These are phyloP conservation scores for Trematomus loennbergii DNA, from an alignment of 2,113 vertebrate genomes.

Conservation along the genomic window DNA sequence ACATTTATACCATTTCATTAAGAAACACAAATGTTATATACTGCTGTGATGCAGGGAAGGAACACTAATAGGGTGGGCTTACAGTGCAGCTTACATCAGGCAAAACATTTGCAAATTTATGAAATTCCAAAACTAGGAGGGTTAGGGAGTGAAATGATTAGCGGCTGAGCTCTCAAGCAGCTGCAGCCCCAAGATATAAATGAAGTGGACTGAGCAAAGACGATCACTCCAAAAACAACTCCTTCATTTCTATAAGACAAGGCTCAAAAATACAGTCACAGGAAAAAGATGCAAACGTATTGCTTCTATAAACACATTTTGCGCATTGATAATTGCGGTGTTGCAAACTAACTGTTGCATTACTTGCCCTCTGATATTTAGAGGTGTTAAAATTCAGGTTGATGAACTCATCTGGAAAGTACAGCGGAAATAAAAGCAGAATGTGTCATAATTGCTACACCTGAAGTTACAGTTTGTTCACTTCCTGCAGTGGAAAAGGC, in stretches of 20 bases:
- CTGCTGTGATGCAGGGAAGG: not conserved
- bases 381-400: too few species aligned
- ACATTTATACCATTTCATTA: not conserved
- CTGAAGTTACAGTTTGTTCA: not conserved
- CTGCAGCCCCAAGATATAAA: not conserved
- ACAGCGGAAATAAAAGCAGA: not conserved
- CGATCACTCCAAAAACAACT: too few species aligned
- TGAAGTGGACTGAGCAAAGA: too few species aligned
- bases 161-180: constrained; percentile 4
- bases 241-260: too few species aligned
- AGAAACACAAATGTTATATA: not conserved
- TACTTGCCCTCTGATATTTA: too few species aligned
- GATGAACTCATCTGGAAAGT: not conserved
- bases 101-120: not conserved
- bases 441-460: not conserved
- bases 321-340: not conserved
- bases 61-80: not conserved
- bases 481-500: not conserved
- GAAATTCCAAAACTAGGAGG: not conserved
- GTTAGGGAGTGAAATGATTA: not conserved
- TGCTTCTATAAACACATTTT: not conserved
- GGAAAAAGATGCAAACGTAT: not conserved
- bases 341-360: too few species aligned
- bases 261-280: too few species aligned
- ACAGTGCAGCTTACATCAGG: not conserved